phyloP scores from a whole-genome alignment of 2,797 vertebrate genomes.

The Menidia menidia region DNA sequence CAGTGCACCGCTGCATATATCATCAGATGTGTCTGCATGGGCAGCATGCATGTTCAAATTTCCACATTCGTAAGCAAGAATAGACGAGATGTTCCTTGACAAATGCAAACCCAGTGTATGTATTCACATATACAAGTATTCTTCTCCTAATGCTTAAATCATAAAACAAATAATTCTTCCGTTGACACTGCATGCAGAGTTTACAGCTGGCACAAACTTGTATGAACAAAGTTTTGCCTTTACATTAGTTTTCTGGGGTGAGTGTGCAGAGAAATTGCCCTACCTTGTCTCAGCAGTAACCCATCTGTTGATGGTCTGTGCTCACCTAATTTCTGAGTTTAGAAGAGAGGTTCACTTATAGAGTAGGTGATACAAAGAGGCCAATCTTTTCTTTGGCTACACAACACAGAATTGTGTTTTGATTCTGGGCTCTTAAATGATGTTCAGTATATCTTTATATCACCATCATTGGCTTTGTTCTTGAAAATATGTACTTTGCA shows the following conservation, averaged over 20 bases:
- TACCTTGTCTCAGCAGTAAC: slow-evolving; percentile 39
- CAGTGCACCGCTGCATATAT: slow-evolving; percentile 1
- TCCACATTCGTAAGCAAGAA: slow-evolving; percentile 20
- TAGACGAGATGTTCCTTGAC: slow-evolving; percentile 4
- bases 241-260: slow-evolving; percentile 6
- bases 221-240: slow-evolving; percentile 23
- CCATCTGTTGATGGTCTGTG: slow-evolving; percentile 24
- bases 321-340: slow-evolving; percentile 42
- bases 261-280: slow-evolving; percentile 40
- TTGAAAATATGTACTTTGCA: slow-evolving; percentile 25
- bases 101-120: background rate
- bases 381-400: slow-evolving; percentile 7
- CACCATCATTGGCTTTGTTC: slow-evolving; percentile 5
- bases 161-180: slow-evolving; percentile 11
- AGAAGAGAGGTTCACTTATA: slow-evolving; percentile 31
- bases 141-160: slow-evolving; percentile 5
- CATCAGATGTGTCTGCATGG: slow-evolving; percentile 1
- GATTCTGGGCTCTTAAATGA: slow-evolving; percentile 13
- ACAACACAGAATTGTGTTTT: slow-evolving; percentile 10
- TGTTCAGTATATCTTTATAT: slow-evolving; percentile 27
- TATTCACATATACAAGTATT: slow-evolving; percentile 7
- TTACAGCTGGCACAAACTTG: slow-evolving; percentile 15
- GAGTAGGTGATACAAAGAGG: background rate
- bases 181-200: background rate
- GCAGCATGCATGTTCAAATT: background rate